Evolutionary conservation across 1,140 invertebrate genomes (phyloP), one percentile per base, ranked within the genome.

Genomic region (Maconellicoccus hirsutus): DNA sequence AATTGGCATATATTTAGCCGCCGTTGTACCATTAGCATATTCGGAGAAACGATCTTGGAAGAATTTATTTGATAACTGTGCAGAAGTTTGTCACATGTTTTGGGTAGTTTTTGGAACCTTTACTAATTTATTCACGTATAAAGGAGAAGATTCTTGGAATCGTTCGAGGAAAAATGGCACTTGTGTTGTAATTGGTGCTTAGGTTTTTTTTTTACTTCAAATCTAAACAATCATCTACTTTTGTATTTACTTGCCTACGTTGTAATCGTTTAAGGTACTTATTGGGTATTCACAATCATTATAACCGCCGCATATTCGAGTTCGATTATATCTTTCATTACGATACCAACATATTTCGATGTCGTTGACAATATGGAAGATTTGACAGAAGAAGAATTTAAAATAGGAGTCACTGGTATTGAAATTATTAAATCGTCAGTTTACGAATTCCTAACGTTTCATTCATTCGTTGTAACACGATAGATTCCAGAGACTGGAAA

Each of bases 231-330:
- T 52, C n/a, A 12, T 10, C n/a, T 10, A 12, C n/a, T 52, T 52
- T 52, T 52, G 39, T 52, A 12, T 52, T 52, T 12, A n/a, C n/a
- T n/a, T n/a, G n/a, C n/a, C n/a, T n/a, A n/a, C n/a, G n/a, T 33
- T 12, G 29, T 6, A 33, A 33, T 33, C 4, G 3, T 25, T 25
- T 72, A 72, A 87, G 86, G 84, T 52, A 84, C 86, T 75, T 90
- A 90, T 76, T 91, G 89, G 89, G 76, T 89, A 1, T 91, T 91
- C 75, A 89, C 88, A 1, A 90, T 89, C 25, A 90, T 91, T 21
- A 86, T 90, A 71, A 89, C 88, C 0, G 86, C 88, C 27, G 88
- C 87, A 75, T 91, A 91, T 73, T 89, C 88, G 1, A 87, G 88
- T 23, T 89, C 86, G 7, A 89, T 91, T 25, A 89, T 90, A 76